A percentile compares a stretch with the other conserved stretches of the same genome.
phyloP scores from a whole-genome alignment of 1,140 invertebrate species.

The Euglossa dilemma region DNA sequence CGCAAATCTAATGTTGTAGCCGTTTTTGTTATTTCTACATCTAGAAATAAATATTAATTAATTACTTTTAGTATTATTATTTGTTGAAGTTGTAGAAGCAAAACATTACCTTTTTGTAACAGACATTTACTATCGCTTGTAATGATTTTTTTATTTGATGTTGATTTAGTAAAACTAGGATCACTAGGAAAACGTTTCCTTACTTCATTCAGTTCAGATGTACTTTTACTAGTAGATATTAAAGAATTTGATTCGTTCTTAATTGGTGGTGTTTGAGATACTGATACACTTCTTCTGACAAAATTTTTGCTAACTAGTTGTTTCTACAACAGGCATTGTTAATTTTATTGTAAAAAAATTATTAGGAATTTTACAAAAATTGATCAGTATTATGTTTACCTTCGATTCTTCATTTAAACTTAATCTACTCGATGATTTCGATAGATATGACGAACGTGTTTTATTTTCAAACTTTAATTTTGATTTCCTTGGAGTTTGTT shows the following conservation, averaged over 20 bases:
- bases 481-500: conserved; percentile 25
- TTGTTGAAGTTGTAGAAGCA: neutral
- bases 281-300: conserved; percentile 55
- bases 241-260: conserved; percentile 11
- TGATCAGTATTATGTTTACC: conserved; percentile 52
- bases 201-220: conserved; percentile 54
- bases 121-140: conserved; percentile 3
- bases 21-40: neutral
- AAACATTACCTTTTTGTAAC: conserved; percentile 29
- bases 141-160: conserved; percentile 31
- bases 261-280: conserved; percentile 35
- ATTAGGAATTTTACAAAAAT: too few relatives aligned
- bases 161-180: conserved; percentile 37
- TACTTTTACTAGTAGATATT: conserved; percentile 50
- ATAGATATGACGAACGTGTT: conserved; percentile 2
- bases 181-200: conserved; percentile 70
- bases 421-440: conserved; percentile 54
- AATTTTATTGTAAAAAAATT: neutral
- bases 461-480: conserved; percentile 17
- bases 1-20: neutral
- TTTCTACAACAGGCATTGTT: conserved; percentile 23
- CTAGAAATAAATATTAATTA: neutral
- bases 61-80: neutral
- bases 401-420: conserved; percentile 57
- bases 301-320: conserved; percentile 16